These are phyloP conservation scores for Galbula dea DNA, from an alignment of 2,113 vertebrate species.

Conservation along the genomic window DNA sequence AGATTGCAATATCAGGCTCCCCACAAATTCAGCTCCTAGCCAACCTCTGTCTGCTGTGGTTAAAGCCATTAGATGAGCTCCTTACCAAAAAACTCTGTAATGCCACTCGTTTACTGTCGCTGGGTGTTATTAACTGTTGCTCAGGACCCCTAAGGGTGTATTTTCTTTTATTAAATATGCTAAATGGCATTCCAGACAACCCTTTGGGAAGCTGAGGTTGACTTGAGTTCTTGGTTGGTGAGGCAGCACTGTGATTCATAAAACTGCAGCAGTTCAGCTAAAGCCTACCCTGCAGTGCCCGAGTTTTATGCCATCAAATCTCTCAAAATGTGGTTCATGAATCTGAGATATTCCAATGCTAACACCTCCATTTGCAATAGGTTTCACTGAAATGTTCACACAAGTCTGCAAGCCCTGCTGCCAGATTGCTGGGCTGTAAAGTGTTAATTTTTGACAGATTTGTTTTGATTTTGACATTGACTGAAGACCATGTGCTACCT, in stretches of 20 bases:
- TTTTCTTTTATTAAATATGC: background rate
- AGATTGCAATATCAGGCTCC: background rate
- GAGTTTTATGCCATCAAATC: background rate
- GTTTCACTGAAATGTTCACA: background rate
- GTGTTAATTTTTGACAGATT: background rate
- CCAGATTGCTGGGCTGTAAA: background rate
- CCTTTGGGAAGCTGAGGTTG: background rate
- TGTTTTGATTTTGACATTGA: background rate
- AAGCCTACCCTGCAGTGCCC: background rate
- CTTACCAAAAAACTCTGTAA: background rate
- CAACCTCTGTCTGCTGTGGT: background rate
- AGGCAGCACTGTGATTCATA: constrained; percentile 10
- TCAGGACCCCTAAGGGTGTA: background rate
- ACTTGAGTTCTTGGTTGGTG: background rate
- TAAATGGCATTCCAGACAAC: background rate
- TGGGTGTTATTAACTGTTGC: background rate
- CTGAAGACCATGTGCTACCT: background rate
- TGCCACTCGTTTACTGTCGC: background rate
- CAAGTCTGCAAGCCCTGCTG: background rate
- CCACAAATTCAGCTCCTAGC: background rate
- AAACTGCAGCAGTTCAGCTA: background rate
- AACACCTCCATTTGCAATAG: background rate
- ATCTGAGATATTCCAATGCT: background rate
- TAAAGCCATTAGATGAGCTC: background rate
- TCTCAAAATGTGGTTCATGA: background rate